Base-by-base conservation (phyloP, 2,797 vertebrate genomes). In the Neosilurus hyrtlii region DNA sequence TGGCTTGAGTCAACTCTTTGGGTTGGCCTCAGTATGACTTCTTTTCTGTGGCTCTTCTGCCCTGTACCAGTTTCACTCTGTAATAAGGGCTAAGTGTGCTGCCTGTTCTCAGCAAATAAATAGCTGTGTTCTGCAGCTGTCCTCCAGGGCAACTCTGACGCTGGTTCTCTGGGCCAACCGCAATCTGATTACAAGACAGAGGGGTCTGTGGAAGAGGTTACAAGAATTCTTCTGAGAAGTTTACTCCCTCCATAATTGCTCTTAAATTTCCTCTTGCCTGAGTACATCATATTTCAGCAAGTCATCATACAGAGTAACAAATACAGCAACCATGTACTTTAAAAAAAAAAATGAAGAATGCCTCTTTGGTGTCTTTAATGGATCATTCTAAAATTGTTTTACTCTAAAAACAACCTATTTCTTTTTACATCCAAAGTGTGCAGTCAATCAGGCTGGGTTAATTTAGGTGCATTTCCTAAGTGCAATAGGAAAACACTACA, bases 111-210 rank as follows among this genome's bases (percentile, higher is more conserved):
- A 88, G 86, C 84, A 74, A 90, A 80, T 82, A 88, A 90, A 92
- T 88, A 90, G 79, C 83, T 80, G 51, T 54, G 68, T 12, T 67
- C 86, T 90, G 83, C 82, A 86, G 87, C 87, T 89, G 86, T 88
- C 86, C 85, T 91, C 79, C 75, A 83, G 82, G 88, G 90, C 85
- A 91, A 90, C 89, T 90, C 81, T 70, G 80, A 76, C 65, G 85
- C 63, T 87, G 89, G 86, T 89, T 90, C 86, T 89, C 87, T 89
- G 73, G 88, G 86, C 89, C 79, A 70, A 91, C 92, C 90, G 43
- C 91, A 88, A 84, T 86, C 86, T 91, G 92, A 91, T 92, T 92
- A 90, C 88, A 82, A 89, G 83, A 92, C 81, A 82, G 81, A 82
- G 86, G 89, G 87, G 88, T 88, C 89, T 87, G 84, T 30, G 76